Base-by-base conservation (phyloP, 2,113 vertebrate species). In the Corvus hawaiiensis region DNA sequence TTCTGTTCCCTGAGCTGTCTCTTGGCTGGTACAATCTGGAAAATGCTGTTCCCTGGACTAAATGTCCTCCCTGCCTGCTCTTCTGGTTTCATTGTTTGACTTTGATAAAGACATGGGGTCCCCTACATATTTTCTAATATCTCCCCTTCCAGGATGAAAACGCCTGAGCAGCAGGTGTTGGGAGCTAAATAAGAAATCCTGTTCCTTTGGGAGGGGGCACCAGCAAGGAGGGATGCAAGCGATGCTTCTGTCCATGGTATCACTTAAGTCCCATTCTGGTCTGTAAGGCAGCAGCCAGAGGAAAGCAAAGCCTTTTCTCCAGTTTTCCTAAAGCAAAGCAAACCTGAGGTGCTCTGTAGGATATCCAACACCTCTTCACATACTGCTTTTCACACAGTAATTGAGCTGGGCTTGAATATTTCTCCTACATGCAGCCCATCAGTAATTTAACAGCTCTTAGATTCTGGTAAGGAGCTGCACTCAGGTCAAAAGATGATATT, bases 401-500 rank as follows among this genome's bases (percentile, higher is more conserved):
- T 73, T 89, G 75, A 90, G 43, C 39, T 51, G 78, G 9, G n/a
- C 48, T 80, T 30, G 78, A 62, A 26, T 80, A 59, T 91, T 89
- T 44, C 63, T 77, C 1, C 2, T 55, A 1, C 2, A 1, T 46
- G 35, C 4, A 4, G 41, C 33, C 44, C 83, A 12, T n/a, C 58
- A 63, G n/a, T 71, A 48, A 51, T 91, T 96, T 91, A 75, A 77
- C 43, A 80, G 8, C 41, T 51, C 71, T 73, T 27, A 52, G 28
- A 24, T 73, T 91, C 58, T 66, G 78, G 10, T 13, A 30, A 77
- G 71, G 67, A 91, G 37, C 46, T 68, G 69, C 84, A 63, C 54
- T 22, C 27, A 59, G 82, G 68, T 83, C 58, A 94, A 77, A 90
- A 83, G 67, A 24, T 46, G 43, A 6, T 79, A 54, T 89, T 90